phyloP scores from a whole-genome alignment of 2,888 invertebrate species.

The Sturmia bella region DNA sequence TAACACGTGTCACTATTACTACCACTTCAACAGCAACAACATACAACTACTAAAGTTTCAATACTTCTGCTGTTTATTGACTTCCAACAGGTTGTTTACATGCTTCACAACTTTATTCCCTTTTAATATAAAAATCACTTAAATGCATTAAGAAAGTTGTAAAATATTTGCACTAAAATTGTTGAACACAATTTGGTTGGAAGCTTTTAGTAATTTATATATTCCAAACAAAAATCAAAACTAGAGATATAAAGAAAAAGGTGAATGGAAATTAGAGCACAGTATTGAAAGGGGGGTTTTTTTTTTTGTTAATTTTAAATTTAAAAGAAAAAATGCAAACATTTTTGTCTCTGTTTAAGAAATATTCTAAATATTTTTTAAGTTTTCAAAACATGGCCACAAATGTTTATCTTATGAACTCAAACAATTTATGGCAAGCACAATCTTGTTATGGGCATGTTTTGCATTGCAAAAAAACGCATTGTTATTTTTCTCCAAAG shows the following conservation, averaged over 20 bases:
- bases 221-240: neutral
- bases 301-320: too few relatives aligned
- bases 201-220: neutral
- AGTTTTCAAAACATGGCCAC: neutral
- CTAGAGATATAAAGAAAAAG: neutral
- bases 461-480: too few relatives aligned
- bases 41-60: neutral
- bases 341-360: neutral
- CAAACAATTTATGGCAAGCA: neutral
- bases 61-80: slow-evolving; percentile 12
- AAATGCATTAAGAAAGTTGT: neutral
- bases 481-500: too few relatives aligned
- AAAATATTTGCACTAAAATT: neutral
- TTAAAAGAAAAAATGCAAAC: too few relatives aligned
- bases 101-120: neutral
- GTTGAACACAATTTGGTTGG: neutral
- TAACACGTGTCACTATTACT: neutral
- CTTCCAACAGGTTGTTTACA: slow-evolving; percentile 18
- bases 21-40: too few relatives aligned
- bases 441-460: too few relatives aligned
- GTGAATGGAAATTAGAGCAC: too few relatives aligned
- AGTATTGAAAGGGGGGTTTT: too few relatives aligned
- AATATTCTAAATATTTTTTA: neutral
- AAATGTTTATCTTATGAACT: neutral
- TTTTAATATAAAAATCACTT: neutral